Base-by-base conservation (phyloP, 2,888 invertebrate species). In the Venusia cambrica region DNA sequence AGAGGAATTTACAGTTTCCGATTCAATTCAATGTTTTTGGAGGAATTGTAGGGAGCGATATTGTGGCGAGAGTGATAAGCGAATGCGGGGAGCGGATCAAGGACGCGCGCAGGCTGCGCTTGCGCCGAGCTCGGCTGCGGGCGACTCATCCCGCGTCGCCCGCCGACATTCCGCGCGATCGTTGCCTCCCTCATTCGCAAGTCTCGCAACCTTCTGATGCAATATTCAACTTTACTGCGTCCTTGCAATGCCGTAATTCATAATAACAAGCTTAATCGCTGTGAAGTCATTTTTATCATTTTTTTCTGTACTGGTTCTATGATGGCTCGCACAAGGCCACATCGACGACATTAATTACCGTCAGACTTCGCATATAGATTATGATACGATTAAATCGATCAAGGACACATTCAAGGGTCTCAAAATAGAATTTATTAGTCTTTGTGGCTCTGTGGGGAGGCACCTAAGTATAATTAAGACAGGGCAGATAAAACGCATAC, bases 241-340 rank as follows among this genome's bases (percentile, higher is more conserved):
- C 84, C 85, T 87, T 87, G 85, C 85, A 85, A 84, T 85, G 85
- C 84, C 84, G 84, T 85, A 85, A 87, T 84, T 85, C 81, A 79
- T 81, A 80, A 79, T 73, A 78, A 83, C 81, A 72, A 76, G 73
- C 75, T 76, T 74, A 78, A 78, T 76, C 68, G 77, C 58, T 62
- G 64, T 68, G 61, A 60, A 72, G 64, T 70, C 72, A 72, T 73
- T 77, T 78, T 81, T 75, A 72, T 79, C 70, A 74, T 80, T 79
- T 81, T 80, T 65, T 62, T 48, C 52, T 54, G 55, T 60, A 60
- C 71, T 67, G 62, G 72, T 66, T 70, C 66, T 71, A 63, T 64
- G 61, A 61, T 61, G 57, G 56, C 55, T 62, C 58, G 65, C 57
- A 61, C 81, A 83, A 84, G 84, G 83, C 69, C 79, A 67, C 62